Base-by-base conservation (phyloP, 2,888 invertebrate genomes). In the Agrilus cyanescens region DNA sequence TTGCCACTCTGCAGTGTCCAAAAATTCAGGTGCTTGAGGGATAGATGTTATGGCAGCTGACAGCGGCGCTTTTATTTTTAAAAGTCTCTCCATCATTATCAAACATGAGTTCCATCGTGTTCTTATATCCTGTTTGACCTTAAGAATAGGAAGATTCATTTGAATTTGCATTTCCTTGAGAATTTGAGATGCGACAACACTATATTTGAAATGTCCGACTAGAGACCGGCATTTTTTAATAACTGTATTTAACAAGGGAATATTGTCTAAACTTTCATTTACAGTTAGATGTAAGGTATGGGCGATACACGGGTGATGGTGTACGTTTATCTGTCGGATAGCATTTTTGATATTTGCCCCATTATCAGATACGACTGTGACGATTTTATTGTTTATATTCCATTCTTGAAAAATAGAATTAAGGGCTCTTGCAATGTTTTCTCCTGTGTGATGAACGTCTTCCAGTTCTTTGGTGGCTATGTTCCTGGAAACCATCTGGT, bases 331-430 rank as follows among this genome's bases (percentile, higher is more conserved):
- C 39, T 48, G 36, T 14, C 38, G 49, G 14, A 57, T 49, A 4
- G 56, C 53, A 16, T 48, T 49, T 52, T 56, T 57, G 3, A 57
- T 49, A 37, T 57, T 55, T 1, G 53, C 48, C n/a, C 50, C 54
- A 40, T 55, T 57, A 44, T 58, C 53, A 6, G 51, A 50, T 16
- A 58, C 53, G 14, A 57, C 45, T 2, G 55, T 50, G 3, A 52
- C 45, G 13, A 57, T 46, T 54, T 57, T 59, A 16, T 53, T 32
- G 12, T 6, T 13, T 35, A 57, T 53, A 37, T 51, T 38, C 55
- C 53, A 57, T 12, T 52, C 44, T 43, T 47, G 37, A 8, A 56
- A 55, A 10, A 30, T 29, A 18, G 18, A 18, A 18, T 18, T 18
- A 18, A 18, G 18, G n/a, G 25, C n/a, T 38, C 8, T 12, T 7